Conservation (phyloP, 2,888 invertebrate species). For the Ecdyonurus torrentis region DNA sequence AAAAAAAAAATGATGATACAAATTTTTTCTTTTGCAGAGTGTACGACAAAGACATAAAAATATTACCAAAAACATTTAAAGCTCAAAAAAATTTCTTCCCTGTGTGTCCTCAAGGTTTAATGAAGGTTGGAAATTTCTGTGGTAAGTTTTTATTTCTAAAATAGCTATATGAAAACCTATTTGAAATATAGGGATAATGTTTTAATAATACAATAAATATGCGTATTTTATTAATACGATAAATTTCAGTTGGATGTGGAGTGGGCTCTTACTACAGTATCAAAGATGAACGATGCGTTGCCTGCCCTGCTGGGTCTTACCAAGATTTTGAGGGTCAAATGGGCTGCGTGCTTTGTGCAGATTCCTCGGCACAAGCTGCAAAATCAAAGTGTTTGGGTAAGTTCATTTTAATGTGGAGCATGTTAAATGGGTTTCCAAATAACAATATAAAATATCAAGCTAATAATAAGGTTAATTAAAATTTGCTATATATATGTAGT, state of each 20-base stretch:
- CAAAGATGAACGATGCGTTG: conserved; percentile 16
- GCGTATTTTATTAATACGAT: too few species aligned
- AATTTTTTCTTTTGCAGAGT: background rate
- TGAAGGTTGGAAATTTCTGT: conserved; percentile 5
- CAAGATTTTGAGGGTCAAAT: conserved; percentile 22
- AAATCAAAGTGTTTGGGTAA: background rate
- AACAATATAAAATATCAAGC: too few species aligned
- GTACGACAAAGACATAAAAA: conserved; percentile 3
- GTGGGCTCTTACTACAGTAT: conserved; percentile 22
- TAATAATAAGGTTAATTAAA: too few species aligned
- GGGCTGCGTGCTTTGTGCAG: conserved; percentile 20
- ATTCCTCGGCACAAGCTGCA: background rate
- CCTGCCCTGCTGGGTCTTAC: conserved; percentile 23
- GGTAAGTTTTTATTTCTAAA: conserved; percentile 2
- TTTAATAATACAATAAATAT: too few species aligned
- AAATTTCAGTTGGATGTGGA: conserved; percentile 25
- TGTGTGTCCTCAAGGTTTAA: background rate
- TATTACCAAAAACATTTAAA: conserved; percentile 7
- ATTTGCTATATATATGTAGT: background rate
- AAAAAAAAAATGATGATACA: background rate
- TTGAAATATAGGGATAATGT: too few species aligned
- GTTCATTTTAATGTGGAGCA: too few species aligned
- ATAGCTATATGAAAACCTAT: too few species aligned
- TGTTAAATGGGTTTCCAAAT: too few species aligned
- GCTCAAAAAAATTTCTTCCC: conserved; percentile 5